Percentiles rank a stretch among this genome's conserved stretches.
These are phyloP conservation scores for Toxotes lorentzi DNA, from an alignment of 2,797 vertebrate genomes.

Conservation along the genomic window DNA sequence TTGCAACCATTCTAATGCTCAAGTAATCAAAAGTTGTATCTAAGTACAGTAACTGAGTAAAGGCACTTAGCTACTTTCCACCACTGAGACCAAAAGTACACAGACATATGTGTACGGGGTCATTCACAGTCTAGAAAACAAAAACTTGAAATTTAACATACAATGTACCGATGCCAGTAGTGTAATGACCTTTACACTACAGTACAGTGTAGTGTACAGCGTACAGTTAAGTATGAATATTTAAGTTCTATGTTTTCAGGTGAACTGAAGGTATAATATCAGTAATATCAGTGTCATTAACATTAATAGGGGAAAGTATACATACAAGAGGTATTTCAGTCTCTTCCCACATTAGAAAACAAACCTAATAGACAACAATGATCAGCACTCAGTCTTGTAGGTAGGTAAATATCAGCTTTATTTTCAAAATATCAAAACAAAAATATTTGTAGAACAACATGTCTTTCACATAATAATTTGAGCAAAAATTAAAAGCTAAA, in stretches of 20 bases:
- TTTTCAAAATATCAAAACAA: slow-evolving; percentile 79
- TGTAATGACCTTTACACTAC: no score
- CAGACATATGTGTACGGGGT: no score
- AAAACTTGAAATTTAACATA: no score
- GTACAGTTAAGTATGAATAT: neutral
- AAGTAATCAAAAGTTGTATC: no score
- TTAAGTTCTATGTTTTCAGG: neutral
- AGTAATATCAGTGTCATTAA: neutral
- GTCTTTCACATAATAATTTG: slow-evolving; percentile 26
- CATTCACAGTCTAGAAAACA: no score
- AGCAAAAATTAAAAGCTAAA: slow-evolving; percentile 26
- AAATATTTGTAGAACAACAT: slow-evolving; percentile 43
- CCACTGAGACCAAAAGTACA: no score
- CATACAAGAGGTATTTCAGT: neutral
- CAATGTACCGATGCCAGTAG: neutral
- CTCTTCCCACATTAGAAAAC: neutral
- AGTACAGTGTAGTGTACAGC: no score
- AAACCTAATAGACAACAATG: neutral
- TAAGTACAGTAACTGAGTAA: no score
- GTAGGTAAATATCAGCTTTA: slow-evolving; percentile 75
- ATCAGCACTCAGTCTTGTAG: slow-evolving; percentile 18
- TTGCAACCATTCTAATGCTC: no score
- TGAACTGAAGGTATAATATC: neutral
- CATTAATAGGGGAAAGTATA: neutral
- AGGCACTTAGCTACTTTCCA: no score